These are phyloP conservation scores for Montipora cactus DNA, from an alignment of 64 coral and sea anemone species.

Conservation along the genomic window DNA sequence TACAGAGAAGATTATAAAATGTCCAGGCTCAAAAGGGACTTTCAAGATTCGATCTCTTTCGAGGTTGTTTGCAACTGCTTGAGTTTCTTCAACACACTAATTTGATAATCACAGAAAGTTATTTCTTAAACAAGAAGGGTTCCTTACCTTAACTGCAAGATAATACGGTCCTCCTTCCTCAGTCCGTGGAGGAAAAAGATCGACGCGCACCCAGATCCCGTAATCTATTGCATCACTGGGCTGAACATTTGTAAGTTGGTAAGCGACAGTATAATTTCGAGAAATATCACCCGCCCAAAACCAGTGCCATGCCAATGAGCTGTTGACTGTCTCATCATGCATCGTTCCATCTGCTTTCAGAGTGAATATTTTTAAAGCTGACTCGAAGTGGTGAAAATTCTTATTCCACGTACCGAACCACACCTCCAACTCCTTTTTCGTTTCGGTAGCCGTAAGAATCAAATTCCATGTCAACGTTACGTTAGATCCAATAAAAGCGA, in stretches of 20 bases:
- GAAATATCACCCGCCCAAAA: neutral
- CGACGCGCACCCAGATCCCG: neutral
- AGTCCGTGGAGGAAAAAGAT: neutral
- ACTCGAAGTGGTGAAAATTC: too few species aligned
- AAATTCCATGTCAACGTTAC: slow-evolving; percentile 22
- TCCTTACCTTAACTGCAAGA: neutral
- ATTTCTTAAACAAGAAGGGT: too few species aligned
- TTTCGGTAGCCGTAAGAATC: neutral
- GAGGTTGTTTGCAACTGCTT: too few species aligned
- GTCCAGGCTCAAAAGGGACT: too few species aligned
- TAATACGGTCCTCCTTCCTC: neutral
- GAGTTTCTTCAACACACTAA: too few species aligned
- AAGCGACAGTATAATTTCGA: neutral
- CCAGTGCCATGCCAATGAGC: neutral
- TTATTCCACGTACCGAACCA: neutral
- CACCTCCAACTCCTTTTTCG: neutral
- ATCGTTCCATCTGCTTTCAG: neutral
- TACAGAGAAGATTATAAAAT: too few species aligned
- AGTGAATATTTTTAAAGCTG: neutral
- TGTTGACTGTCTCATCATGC: neutral
- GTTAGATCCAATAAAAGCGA: neutral
- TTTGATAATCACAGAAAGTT: too few species aligned
- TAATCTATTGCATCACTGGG: neutral
- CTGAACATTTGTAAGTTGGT: slow-evolving; percentile 5
- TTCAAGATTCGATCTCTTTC: too few species aligned